Evolutionary conservation across 1,140 invertebrate genomes (phyloP).

Genomic region (Temnothorax curvispinosus): DNA sequence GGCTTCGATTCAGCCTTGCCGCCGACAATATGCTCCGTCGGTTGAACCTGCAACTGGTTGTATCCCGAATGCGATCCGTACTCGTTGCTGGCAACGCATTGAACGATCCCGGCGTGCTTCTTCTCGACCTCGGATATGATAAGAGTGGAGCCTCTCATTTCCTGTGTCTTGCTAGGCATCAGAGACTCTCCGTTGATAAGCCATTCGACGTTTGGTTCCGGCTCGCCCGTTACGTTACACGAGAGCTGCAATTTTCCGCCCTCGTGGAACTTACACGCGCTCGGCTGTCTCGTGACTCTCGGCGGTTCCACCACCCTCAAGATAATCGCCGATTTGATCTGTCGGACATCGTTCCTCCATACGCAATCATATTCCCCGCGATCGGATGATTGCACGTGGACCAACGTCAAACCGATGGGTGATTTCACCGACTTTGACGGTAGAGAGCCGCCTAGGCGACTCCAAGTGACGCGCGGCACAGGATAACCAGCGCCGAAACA

Average conservation of each 20-base stretch:
- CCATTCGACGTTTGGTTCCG: constrained; percentile 92
- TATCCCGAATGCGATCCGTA: constrained; percentile 89
- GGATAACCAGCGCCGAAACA: constrained; percentile 89
- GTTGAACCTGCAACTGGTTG: constrained; percentile 89
- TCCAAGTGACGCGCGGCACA: constrained; percentile 87
- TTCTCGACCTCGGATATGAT: constrained; percentile 91
- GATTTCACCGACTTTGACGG: constrained; percentile 77
- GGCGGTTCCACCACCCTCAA: constrained; percentile 87
- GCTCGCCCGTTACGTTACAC: constrained; percentile 89
- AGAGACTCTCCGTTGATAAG: constrained; percentile 92
- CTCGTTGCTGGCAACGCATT: constrained; percentile 95
- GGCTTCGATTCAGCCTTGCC: constrained; percentile 73
- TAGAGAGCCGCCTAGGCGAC: constrained; percentile 83
- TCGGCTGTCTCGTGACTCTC: constrained; percentile 87
- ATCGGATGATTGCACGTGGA: constrained; percentile 79
- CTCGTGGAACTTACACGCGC: constrained; percentile 88
- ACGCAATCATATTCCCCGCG: constrained; percentile 84
- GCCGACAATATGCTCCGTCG: constrained; percentile 89
- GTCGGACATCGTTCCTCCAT: constrained; percentile 80
- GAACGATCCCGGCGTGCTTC: constrained; percentile 94
- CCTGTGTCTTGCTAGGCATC: constrained; percentile 85
- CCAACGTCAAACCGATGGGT: constrained; percentile 77
- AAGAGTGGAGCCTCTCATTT: constrained; percentile 86
- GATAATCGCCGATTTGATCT: constrained; percentile 82
- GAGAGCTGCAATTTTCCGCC: constrained; percentile 88